Conservation (phyloP, 2,888 invertebrate species). For the Operophtera brumata region DNA sequence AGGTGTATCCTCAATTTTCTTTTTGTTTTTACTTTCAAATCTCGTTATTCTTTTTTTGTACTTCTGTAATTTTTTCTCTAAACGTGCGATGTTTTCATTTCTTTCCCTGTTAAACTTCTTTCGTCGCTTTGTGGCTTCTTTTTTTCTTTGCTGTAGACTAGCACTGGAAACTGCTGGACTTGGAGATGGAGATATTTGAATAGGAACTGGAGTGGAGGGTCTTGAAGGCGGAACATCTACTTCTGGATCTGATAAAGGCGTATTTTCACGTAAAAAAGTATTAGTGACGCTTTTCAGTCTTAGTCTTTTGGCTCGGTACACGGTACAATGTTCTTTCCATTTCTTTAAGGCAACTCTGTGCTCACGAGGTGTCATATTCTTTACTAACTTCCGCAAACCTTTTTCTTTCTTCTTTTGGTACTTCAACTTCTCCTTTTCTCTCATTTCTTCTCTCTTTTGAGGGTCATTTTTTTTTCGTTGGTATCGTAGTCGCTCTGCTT, state of each 20-base stretch:
- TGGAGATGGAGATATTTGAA: too few relatives aligned
- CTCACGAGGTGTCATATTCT: slow-evolving; percentile 3
- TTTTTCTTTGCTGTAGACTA: too few relatives aligned
- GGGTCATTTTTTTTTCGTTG: slow-evolving; percentile 6
- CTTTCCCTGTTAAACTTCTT: too few relatives aligned
- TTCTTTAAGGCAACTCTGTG: background rate
- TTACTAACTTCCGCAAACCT: background rate
- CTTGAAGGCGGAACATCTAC: too few relatives aligned
- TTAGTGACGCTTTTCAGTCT: background rate
- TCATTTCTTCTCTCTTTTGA: background rate
- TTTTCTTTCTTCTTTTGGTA: slow-evolving; percentile 8
- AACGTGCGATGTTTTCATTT: too few relatives aligned
- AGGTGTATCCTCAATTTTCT: too few relatives aligned
- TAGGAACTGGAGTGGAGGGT: too few relatives aligned
- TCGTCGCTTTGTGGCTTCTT: too few relatives aligned
- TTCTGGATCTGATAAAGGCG: background rate
- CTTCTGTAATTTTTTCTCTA: too few relatives aligned
- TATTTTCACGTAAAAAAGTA: slow-evolving; percentile 2
- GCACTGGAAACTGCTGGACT: too few relatives aligned
- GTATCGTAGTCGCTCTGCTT: background rate
- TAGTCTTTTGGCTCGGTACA: background rate
- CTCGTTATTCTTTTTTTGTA: too few relatives aligned
- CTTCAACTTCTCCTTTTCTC: background rate
- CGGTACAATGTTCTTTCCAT: slow-evolving; percentile 4
- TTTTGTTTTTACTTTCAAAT: too few relatives aligned